Conservation (phyloP, 2,888 invertebrate genomes). For the Beris morrisii region DNA sequence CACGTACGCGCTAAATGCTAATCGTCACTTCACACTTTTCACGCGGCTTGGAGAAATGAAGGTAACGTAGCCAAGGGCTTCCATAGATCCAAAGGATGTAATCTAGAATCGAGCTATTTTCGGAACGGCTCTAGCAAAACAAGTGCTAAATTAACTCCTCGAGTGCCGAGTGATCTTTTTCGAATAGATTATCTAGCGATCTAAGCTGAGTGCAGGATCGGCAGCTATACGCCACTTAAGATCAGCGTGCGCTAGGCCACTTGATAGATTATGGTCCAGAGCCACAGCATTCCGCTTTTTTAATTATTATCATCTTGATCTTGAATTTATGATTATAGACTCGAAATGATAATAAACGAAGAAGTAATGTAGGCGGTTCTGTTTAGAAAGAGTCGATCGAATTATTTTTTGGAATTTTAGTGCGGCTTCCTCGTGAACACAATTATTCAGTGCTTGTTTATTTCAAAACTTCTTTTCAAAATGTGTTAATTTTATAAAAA, state of each 20-base stretch:
- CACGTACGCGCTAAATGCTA: background rate
- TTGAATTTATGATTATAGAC: slow-evolving; percentile 29
- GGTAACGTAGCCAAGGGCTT: slow-evolving; percentile 27
- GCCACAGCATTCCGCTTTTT: background rate
- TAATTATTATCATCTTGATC: slow-evolving; percentile 26
- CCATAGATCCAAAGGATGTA: slow-evolving; percentile 5
- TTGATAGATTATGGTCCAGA: slow-evolving; percentile 6
- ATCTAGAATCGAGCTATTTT: slow-evolving; percentile 12
- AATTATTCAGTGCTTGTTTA: too few relatives aligned
- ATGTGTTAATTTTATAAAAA: too few relatives aligned
- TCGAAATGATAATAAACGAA: background rate
- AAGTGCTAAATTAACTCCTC: background rate
- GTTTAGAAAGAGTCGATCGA: too few relatives aligned
- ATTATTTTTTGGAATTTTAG: too few relatives aligned
- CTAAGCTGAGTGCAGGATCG: slow-evolving; percentile 11
- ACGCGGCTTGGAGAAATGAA: slow-evolving; percentile 9
- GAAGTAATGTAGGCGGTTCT: too few relatives aligned
- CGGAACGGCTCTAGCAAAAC: slow-evolving; percentile 13
- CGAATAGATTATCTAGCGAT: slow-evolving; percentile 4
- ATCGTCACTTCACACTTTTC: slow-evolving; percentile 4
- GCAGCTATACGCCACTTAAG: background rate
- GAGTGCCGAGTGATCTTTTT: slow-evolving; percentile 10
- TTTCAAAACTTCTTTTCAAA: too few relatives aligned
- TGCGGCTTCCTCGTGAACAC: too few relatives aligned
- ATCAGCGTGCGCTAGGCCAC: slow-evolving; percentile 17